These are phyloP conservation scores for Podotricha telesiphe DNA, from an alignment of 2,888 invertebrate species.

Conservation along the genomic window DNA sequence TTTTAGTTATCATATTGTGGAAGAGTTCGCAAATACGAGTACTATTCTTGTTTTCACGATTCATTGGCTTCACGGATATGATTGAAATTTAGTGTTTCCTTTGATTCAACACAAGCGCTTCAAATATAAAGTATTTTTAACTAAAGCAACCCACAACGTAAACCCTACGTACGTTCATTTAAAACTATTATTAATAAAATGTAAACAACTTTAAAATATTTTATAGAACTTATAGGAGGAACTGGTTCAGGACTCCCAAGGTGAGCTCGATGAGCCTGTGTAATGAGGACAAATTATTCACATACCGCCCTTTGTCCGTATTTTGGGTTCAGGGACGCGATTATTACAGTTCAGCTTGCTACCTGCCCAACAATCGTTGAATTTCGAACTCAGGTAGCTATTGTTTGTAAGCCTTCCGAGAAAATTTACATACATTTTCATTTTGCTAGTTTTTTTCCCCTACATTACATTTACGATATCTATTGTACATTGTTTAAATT, in stretches of 20 bases:
- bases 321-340: constrained; percentile 68
- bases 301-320: constrained; percentile 76
- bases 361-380: constrained; percentile 39
- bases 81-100: constrained; percentile 8
- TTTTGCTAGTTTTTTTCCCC: not conserved
- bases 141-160: not conserved
- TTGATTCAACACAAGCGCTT: not conserved
- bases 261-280: constrained; percentile 70
- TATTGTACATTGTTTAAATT: not conserved
- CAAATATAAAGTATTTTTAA: not conserved
- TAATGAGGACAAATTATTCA: constrained; percentile 75
- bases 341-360: constrained; percentile 43
- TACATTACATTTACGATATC: not conserved
- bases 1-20: not conserved
- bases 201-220: constrained; percentile 1
- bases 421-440: constrained; percentile 26
- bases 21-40: not conserved
- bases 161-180: not conserved
- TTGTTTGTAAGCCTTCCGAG: constrained; percentile 35
- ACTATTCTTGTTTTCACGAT: not conserved
- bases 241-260: constrained; percentile 71
- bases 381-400: constrained; percentile 43
- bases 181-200: not conserved
- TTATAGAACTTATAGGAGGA: constrained; percentile 65
- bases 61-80: not conserved